phyloP scores from a whole-genome alignment of 2,888 invertebrate genomes.

The Lasioglossum morio region DNA sequence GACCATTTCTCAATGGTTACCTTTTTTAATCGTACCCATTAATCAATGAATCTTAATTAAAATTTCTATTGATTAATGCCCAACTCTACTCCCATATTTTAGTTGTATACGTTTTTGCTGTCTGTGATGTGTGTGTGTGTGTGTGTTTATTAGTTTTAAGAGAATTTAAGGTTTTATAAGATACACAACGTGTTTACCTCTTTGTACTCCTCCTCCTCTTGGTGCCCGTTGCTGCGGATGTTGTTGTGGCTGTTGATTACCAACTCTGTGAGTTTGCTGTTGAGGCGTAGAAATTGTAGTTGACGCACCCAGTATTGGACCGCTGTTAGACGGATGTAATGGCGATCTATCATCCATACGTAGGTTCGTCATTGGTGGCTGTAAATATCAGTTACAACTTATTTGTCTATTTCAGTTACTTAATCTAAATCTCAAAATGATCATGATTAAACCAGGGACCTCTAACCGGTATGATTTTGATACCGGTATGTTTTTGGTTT shows the following conservation, averaged over 20 bases:
- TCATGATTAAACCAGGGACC: neutral
- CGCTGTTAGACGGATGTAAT: slow-evolving; percentile 74
- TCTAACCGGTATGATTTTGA: neutral
- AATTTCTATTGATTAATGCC: too few species aligned
- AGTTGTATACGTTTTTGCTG: too few species aligned
- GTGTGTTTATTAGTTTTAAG: too few species aligned
- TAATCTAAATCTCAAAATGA: neutral
- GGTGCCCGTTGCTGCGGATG: slow-evolving; percentile 77
- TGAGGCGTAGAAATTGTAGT: slow-evolving; percentile 72
- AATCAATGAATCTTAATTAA: too few species aligned
- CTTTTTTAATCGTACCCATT: too few species aligned
- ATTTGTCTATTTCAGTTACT: neutral
- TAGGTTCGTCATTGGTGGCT: slow-evolving; percentile 83
- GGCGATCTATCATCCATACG: slow-evolving; percentile 83
- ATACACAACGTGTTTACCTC: slow-evolving; percentile 68
- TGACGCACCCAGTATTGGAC: slow-evolving; percentile 73
- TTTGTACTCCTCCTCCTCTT: slow-evolving; percentile 78
- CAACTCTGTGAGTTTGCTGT: slow-evolving; percentile 77
- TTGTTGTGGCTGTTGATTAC: slow-evolving; percentile 69
- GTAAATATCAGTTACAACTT: slow-evolving; percentile 41
- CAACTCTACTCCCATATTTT: too few species aligned
- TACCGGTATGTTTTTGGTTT: neutral
- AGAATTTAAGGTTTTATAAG: neutral
- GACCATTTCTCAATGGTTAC: too few species aligned
- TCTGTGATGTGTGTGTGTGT: too few species aligned